Percentiles rank a stretch among this genome's conserved stretches.
phyloP scores from a whole-genome alignment of 2,888 invertebrate genomes.

The Meghimatium bilineatum region DNA sequence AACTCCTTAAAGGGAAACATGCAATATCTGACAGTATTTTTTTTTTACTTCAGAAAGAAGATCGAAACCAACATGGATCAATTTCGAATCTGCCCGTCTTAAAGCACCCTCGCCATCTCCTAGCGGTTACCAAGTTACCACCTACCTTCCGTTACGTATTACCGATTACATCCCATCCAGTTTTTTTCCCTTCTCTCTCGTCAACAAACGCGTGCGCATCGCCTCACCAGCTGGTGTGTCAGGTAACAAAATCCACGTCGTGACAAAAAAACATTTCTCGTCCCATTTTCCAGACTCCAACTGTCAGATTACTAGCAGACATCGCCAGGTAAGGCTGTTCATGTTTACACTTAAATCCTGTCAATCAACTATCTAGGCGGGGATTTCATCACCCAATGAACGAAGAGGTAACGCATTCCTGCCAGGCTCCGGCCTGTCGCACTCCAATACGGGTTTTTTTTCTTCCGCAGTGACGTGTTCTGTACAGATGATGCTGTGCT shows the following conservation, averaged over 20 bases:
- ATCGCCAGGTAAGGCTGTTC: background rate
- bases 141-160: too few species aligned
- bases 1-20: too few species aligned
- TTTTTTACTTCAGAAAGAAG: too few species aligned
- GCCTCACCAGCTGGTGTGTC: background rate
- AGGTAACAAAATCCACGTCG: background rate
- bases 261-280: background rate
- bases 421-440: conserved; percentile 5
- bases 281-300: background rate
- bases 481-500: background rate
- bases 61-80: too few species aligned
- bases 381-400: background rate
- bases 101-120: too few species aligned
- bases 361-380: conserved; percentile 1
- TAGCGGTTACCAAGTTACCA: too few species aligned
- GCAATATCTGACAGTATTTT: too few species aligned
- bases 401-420: background rate
- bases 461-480: background rate
- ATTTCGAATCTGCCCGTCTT: too few species aligned
- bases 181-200: background rate
- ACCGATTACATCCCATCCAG: too few species aligned
- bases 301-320: background rate
- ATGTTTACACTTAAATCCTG: background rate
- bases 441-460: background rate
- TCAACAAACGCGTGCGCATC: background rate